Conservation (phyloP, 2,888 invertebrate genomes). For the Agonopterix alstromeriana region DNA sequence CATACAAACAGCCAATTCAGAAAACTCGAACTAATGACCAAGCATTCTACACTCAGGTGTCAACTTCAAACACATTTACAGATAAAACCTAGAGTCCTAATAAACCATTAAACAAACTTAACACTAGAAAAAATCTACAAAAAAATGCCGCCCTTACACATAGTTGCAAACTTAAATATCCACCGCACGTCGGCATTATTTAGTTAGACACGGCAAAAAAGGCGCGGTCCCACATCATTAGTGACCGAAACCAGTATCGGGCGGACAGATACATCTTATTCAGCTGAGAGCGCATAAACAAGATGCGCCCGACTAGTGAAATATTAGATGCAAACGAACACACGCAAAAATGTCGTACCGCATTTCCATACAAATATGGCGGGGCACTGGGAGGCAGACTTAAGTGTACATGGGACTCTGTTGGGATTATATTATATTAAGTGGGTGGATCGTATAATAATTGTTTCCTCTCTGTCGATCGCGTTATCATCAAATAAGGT, state of each 20-base stretch:
- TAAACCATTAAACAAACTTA: no score
- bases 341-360: constrained; percentile 57
- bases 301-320: constrained; percentile 53
- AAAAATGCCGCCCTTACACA: constrained; percentile 15
- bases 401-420: neutral
- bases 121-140: neutral
- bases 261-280: constrained; percentile 64
- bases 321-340: constrained; percentile 64
- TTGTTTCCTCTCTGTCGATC: constrained; percentile 1
- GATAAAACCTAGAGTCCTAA: no score
- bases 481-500: neutral
- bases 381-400: neutral
- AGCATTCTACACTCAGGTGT: no score
- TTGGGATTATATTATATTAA: neutral
- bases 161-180: constrained; percentile 31
- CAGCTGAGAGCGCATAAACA: constrained; percentile 52
- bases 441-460: constrained; percentile 1
- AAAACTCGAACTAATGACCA: neutral
- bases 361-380: constrained; percentile 63
- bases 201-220: constrained; percentile 63
- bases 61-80: no score
- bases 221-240: constrained; percentile 58
- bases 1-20: neutral
- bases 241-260: constrained; percentile 45
- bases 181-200: constrained; percentile 54